Evolutionary conservation across 1,140 invertebrate species (phyloP), one percentile per base, ranked within the genome.

Genomic region (Lethrus apterus): DNA sequence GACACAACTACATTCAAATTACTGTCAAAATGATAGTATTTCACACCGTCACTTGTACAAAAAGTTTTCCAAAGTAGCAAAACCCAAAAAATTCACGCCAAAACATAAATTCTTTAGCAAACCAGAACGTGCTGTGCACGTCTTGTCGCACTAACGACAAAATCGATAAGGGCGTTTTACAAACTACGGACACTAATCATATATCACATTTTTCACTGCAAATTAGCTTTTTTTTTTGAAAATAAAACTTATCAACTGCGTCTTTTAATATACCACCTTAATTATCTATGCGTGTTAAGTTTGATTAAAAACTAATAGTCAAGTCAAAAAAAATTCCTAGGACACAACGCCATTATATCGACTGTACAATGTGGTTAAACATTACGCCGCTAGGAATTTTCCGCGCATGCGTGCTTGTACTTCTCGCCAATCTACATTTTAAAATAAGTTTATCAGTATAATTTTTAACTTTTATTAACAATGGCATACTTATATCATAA

Each of bases 81-180:
- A n/a, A n/a, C n/a, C n/a, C n/a, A n/a, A n/a, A n/a, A n/a, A n/a
- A n/a, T n/a, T n/a, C n/a, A n/a, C n/a, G n/a, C n/a, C n/a, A n/a
- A n/a, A n/a, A n/a, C n/a, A n/a, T n/a, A n/a, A n/a, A n/a, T n/a
- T n/a, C n/a, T n/a, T n/a, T n/a, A n/a, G n/a, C 19, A 34, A 29
- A 36, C 43, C 29, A 42, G 34, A 50, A 54, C 50, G 42, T 55
- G 53, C 52, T 20, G 46, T 46, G 51, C 57, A 59, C 57, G 52
- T 56, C 59, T 50, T 49, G 50, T 34, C 49, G 53, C 55, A 55
- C 52, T 46, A 41, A 52, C 38, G 48, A 50, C 46, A 54, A 66
- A 66, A 66, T 66, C 64, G 56, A 66, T 66, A 66, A 66, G 64
- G 64, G 64, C 62, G 64, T 66, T 64, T 60, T 60, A 60, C 49